Conservation (phyloP, 2,797 vertebrate species). For the Platyrinchus mystaceus region DNA sequence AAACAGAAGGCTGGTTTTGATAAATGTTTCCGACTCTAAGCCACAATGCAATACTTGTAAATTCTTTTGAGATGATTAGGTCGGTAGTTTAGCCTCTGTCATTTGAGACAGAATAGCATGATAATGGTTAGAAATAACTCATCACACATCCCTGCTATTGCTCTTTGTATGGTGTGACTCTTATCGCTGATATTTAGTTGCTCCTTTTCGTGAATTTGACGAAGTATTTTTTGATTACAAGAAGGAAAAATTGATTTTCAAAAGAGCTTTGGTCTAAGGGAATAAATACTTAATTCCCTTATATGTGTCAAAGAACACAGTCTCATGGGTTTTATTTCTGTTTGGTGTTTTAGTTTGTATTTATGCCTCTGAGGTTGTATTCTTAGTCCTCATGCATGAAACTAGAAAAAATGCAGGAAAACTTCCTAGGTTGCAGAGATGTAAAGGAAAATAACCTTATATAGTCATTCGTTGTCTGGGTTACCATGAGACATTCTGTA, state of each 20-base stretch:
- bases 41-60: neutral
- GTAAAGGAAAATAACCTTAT: neutral
- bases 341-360: neutral
- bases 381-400: neutral
- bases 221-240: neutral
- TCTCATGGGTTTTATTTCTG: neutral
- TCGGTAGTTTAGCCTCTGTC: neutral
- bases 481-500: neutral
- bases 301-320: accelerated
- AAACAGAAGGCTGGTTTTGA: neutral
- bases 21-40: neutral
- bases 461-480: neutral
- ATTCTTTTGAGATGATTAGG: neutral
- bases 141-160: neutral
- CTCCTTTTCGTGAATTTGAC: neutral
- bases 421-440: neutral
- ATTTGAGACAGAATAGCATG: neutral
- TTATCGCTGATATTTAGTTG: neutral
- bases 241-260: neutral
- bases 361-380: neutral
- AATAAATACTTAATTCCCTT: neutral
- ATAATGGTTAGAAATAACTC: neutral
- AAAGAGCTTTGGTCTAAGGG: neutral
- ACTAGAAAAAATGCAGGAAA: neutral
- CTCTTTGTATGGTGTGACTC: neutral